Base-by-base conservation (phyloP, 1,140 invertebrate genomes). In the Heliconius nattereri region DNA sequence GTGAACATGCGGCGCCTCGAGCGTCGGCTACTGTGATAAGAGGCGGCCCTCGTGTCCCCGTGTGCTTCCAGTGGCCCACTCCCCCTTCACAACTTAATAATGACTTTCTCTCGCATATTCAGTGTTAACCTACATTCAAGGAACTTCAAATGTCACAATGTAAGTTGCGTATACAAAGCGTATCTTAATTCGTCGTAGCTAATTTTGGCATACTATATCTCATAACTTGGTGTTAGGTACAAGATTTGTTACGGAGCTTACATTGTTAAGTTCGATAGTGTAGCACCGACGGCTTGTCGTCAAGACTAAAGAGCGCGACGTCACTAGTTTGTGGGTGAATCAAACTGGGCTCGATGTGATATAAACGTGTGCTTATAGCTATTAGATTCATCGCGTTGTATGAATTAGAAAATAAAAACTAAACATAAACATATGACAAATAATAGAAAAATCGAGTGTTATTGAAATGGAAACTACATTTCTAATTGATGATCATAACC, bases 401-500 rank as follows among this genome's bases (percentile, higher is more conserved):
- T 94, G 90, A 90, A 89, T 88, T 90, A 90, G 90, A 92, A 89
- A 93, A 89, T 52, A 87, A 91, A 84, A 84, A 85, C 83, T 85
- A 87, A 86, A 87, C 85, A 85, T 85, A 86, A 89, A 86, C 78
- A 84, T 83, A 87, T 86, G 82, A 88, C 80, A 87, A 87, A 89
- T 85, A 89, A 89, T 88, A 87, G 76, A 85, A 87, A 87, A 90
- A 90, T 94, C 88, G 91, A 94, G 93, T 95, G 94, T 95, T 95
- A 94, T 95, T 94, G 87, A 92, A 94, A 94, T 94, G 94, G 92
- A 90, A 94, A 94, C 94, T 95, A 95, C 94, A 86, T 94, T 90
- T 95, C 93, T 95, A 94, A 91, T 91, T 95, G 93, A 95, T 94
- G 94, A 94, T 94, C 94, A 95, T 95, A 94, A 95, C 93, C 94